Evolutionary conservation across 2,113 vertebrate genomes (phyloP), one percentile per base, ranked within the genome.

Genomic region (Callospermophilus lateralis): DNA sequence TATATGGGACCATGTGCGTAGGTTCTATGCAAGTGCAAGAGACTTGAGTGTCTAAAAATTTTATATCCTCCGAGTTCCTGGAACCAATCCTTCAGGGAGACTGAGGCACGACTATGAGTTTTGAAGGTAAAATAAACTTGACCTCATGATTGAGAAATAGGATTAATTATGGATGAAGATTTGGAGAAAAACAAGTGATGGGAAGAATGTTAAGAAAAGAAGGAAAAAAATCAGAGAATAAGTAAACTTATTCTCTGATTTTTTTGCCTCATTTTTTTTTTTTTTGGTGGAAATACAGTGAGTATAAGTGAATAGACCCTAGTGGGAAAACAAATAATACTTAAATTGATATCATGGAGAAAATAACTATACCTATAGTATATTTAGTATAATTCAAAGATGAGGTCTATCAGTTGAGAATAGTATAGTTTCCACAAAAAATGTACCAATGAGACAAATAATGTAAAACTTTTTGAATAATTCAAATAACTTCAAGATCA

Each of bases 321-420:
- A n/a, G 53, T 10, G 8, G 9, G 39, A 85, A 86, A n/a, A 45
- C 94, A 55, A 89, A 90, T 72, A 8, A 74, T 19, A 58, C 77
- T 76, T 85, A 86, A 90, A 90, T 16, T 87, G 4, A 42, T 67
- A 81, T n/a, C 3, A 11, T 61, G 10, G 39, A 68, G n/a, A 34
- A 42, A 65, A 58, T 42, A 80, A 55, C 26, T 70, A 8, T 81
- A 32, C 4, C 19, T 72, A 37, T 12, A 77, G 16, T 61, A 70
- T 72, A 76, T n/a, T 63, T 74, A 84, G n/a, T 63, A 53, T 16
- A 92, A 95, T 73, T 79, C 39, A 68, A 88, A 87, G 51, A 39
- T 8, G 1, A 65, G 32, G 0, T 53, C 34, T 74, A 30, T 37
- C 8, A 76, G 12, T 32, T 76, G 65, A 73, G 22, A 24, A 17